Evolutionary conservation across 2,113 vertebrate species (phyloP).

Genomic region (pig (Sus scrofa)): T2T-Sscrofa CM000824.6:146629001-146629500

Average conservation of each 20-base stretch:
- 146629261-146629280: not conserved
- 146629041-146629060: not conserved
- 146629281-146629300: not conserved
- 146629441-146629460: not conserved
- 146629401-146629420: not conserved
- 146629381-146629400: constrained; percentile 25
- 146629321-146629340: constrained; percentile 36
- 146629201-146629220: not conserved
- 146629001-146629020: constrained; percentile 34
- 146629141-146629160: not conserved
- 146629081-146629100: not conserved
- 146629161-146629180: not conserved
- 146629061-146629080: not conserved
- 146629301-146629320: not conserved
- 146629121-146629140: not conserved
- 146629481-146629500: not conserved
- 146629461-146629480: not conserved
- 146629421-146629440: not conserved
- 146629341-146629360: not conserved
- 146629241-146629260: not conserved
- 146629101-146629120: constrained; percentile 1
- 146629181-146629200: not conserved
- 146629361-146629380: constrained; percentile 1
- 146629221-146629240: not conserved
- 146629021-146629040: constrained; percentile 18